Conservation (phyloP, 2,797 vertebrate genomes). For the Mallotus villosus region DNA sequence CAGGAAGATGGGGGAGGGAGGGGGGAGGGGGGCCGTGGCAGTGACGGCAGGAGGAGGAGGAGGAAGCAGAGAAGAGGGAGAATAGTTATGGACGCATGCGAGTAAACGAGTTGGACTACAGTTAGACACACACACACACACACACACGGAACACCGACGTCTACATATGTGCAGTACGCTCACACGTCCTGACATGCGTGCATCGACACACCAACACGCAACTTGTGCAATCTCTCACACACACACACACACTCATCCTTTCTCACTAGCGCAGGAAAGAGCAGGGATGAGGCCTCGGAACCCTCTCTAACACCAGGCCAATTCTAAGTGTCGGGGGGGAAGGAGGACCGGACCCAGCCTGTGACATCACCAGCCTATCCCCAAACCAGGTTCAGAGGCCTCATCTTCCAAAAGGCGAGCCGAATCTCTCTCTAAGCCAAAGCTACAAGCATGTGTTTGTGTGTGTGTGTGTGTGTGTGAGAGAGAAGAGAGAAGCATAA, state of each 20-base stretch:
- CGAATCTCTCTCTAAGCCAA: constrained; percentile 8
- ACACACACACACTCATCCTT: not conserved
- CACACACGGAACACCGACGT: not conserved
- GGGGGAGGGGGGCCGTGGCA: no score
- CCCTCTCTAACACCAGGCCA: not conserved
- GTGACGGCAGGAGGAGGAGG: not conserved
- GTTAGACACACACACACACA: not conserved
- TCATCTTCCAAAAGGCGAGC: constrained; percentile 5
- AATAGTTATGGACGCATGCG: not conserved
- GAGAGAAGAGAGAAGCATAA: not conserved
- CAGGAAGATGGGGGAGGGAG: constrained; percentile 1
- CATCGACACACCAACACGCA: not conserved
- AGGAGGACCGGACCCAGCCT: not conserved
- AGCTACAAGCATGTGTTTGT: constrained; percentile 17
- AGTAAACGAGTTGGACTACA: not conserved
- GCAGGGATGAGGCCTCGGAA: constrained; percentile 13
- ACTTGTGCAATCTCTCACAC: not conserved
- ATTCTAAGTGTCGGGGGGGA: not conserved
- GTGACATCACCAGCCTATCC: not conserved
- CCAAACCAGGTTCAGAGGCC: constrained; percentile 2
- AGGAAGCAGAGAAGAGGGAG: not conserved
- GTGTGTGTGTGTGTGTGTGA: constrained; percentile 17
- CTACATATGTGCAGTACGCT: not conserved
- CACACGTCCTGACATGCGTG: not conserved
- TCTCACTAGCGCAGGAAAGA: constrained; percentile 4